A percentile compares a stretch with the other conserved stretches of the same genome.
Evolutionary conservation across 30 jellyfish, hydroid and myxozoan species (phyloP).

Genomic region (Aurelia aurita complex sp. Pacific): DNA sequence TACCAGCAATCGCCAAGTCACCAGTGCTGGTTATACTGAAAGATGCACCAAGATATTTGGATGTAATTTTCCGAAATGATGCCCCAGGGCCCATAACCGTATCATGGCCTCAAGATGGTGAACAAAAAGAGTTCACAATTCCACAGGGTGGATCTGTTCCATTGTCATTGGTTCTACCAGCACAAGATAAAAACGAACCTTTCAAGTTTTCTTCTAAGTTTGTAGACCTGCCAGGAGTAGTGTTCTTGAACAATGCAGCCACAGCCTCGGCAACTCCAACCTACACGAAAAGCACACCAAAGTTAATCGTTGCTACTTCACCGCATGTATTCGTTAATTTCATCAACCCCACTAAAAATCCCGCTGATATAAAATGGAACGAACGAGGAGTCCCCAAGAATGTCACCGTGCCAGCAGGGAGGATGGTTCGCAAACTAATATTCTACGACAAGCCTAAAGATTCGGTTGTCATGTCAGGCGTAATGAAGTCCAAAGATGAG

Average conservation of each 20-base stretch:
- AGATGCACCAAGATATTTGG: not conserved
- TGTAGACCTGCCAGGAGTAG: not conserved
- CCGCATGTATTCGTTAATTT: not conserved
- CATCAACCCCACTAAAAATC: not conserved
- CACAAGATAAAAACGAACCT: not conserved
- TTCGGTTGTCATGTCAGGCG: not conserved
- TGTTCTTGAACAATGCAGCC: not conserved
- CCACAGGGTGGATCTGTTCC: not conserved
- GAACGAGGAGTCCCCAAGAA: not conserved
- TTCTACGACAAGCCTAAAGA: constrained; percentile 10
- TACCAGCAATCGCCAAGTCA: not conserved
- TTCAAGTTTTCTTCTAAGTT: not conserved
- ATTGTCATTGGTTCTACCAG: not conserved
- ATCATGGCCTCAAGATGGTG: not conserved
- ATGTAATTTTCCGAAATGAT: not conserved
- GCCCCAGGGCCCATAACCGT: not conserved
- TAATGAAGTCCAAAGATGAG: not conserved
- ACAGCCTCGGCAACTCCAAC: not conserved
- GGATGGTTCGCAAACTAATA: not conserved
- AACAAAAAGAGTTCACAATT: not conserved
- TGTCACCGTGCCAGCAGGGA: not conserved
- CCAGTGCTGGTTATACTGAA: not conserved
- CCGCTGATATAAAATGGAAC: not conserved
- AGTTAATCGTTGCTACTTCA: not conserved
- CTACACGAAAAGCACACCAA: not conserved